Percentiles rank a stretch among this genome's conserved stretches.
These are phyloP conservation scores for Gila orcuttii DNA, from an alignment of 2,113 vertebrate species.

Conservation along the genomic window DNA sequence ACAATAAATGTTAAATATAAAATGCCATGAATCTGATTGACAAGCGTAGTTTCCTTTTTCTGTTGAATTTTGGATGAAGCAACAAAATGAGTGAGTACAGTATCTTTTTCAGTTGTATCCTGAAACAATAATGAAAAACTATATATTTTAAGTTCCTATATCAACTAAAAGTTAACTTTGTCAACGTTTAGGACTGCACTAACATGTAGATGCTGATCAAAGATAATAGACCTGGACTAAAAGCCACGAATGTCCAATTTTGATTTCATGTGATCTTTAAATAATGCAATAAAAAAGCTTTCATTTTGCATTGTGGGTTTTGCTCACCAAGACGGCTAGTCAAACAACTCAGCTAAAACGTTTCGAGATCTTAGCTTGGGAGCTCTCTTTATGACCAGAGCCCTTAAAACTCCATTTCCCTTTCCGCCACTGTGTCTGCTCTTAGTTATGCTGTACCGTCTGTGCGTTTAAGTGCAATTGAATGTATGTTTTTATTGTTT, in stretches of 20 bases:
- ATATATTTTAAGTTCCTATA: background rate
- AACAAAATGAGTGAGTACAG: background rate
- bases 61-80: background rate
- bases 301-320: conserved; percentile 32
- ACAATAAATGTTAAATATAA: background rate
- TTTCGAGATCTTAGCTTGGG: conserved; percentile 11
- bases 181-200: background rate
- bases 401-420: conserved; percentile 16
- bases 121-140: background rate
- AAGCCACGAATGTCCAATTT: background rate
- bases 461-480: background rate
- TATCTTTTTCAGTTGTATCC: background rate
- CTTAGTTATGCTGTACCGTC: background rate
- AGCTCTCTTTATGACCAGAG: conserved; percentile 25
- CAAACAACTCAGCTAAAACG: background rate
- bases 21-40: background rate
- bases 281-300: conserved; percentile 19
- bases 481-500: background rate
- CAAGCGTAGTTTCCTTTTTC: background rate
- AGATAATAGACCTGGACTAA: background rate
- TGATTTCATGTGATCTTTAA: background rate
- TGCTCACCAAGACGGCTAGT: background rate
- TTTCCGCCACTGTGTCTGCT: conserved; percentile 10
- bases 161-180: background rate
- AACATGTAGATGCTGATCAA: background rate